Conservation (phyloP, 2,113 vertebrate genomes). For the Thunnus maccoyii region DNA sequence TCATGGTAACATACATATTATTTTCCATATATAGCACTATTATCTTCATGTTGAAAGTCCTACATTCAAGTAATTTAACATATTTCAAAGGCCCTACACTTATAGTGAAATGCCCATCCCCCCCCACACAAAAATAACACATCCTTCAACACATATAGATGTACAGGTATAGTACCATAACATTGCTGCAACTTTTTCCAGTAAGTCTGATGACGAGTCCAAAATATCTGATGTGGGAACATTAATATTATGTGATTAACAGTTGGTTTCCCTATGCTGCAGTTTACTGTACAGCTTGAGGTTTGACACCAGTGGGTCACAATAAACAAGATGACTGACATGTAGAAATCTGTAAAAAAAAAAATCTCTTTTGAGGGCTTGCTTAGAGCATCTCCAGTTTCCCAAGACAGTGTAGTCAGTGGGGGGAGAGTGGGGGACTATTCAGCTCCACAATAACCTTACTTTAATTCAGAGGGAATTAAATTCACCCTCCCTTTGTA, state of each 20-base stretch:
- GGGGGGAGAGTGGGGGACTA: background rate
- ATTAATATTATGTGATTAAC: background rate
- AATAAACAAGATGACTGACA: background rate
- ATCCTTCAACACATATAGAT: conserved; percentile 36
- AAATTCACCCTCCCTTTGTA: background rate
- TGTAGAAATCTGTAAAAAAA: conserved; percentile 13
- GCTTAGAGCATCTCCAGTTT: conserved; percentile 2
- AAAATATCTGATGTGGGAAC: background rate
- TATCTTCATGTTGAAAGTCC: conserved; percentile 81
- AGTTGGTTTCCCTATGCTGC: conserved; percentile 20
- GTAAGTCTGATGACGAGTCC: conserved; percentile 4
- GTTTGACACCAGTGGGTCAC: conserved; percentile 7
- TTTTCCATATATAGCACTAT: conserved; percentile 85
- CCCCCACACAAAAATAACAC: conserved; percentile 13
- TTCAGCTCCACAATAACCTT: background rate
- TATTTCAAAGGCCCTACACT: conserved; percentile 50
- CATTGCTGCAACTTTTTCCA: conserved; percentile 1
- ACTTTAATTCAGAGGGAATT: conserved; percentile 21
- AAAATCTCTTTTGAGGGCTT: conserved; percentile 3
- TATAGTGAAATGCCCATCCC: conserved; percentile 27
- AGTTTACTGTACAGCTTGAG: conserved; percentile 31
- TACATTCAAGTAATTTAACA: conserved; percentile 91
- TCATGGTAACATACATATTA: conserved; percentile 80
- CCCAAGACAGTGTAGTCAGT: conserved; percentile 16
- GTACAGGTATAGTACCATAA: conserved; percentile 21